Evolutionary conservation across 2,113 vertebrate species (phyloP), one percentile per base, ranked within the genome.

Genomic region (Pollachius pollachius): DNA sequence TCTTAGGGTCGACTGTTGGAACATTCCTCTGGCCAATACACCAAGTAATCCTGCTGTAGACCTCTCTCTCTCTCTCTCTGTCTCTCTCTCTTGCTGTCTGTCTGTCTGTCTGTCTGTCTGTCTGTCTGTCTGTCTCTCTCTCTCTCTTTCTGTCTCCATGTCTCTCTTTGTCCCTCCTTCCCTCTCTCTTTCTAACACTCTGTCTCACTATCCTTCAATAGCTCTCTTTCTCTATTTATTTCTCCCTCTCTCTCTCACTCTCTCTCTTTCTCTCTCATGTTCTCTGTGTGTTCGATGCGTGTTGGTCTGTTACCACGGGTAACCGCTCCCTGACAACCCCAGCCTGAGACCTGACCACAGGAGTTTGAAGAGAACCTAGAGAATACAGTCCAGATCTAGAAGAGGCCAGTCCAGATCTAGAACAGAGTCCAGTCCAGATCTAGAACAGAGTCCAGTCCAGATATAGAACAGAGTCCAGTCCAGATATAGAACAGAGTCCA

Each of bases 1-100:
- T 90, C 81, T 77, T 86, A 89, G 84, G 89, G 86, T 89, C 85
- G 77, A 84, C 41, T 81, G 88, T 84, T 88, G 85, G 90, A 88
- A 85, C 84, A 68, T 90, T 83, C 69, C 87, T 78, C 59, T 37
- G 30, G 30, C 30, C 30, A 34, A 48, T 13, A 41, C 37, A 6
- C 54, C 54, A 15, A 70, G 80, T 23, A 23, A 64, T 69, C 83
- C 64, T 77, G 66, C 80, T 75, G 76, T 80, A 72, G 75, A 68
- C 71, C 30, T 76, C 71, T 74, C 72, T 48, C 62, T 69, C 73
- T 69, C 61, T 72, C 75, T 60, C 74, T 67, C 66, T 58, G 34
- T 60, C 67, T 54, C 30, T 72, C 69, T 30, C 34, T 69, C 59
- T 27, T 65, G 27, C 59, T 41, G 25, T 21, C n/a, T 11, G 37